These are phyloP conservation scores for Hylaeus anthracinus DNA, from an alignment of 1,140 invertebrate species.

Conservation along the genomic window DNA sequence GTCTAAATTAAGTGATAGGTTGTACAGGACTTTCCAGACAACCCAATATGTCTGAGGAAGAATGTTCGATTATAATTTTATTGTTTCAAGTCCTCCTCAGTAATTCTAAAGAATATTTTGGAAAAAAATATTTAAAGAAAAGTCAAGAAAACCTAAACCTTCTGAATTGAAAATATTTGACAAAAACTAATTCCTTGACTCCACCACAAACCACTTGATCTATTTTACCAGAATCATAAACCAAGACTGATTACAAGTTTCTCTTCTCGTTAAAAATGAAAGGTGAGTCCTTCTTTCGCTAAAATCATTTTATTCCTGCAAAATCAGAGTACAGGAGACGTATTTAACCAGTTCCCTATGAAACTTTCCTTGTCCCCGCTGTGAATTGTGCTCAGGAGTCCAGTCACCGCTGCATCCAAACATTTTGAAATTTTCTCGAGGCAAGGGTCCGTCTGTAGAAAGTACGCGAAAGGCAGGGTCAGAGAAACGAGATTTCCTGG, in stretches of 20 bases:
- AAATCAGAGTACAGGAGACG: not conserved
- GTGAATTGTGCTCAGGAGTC: not conserved
- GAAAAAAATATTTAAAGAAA: too few relatives aligned
- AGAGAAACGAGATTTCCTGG: constrained; percentile 57
- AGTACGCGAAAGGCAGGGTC: not conserved
- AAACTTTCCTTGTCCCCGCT: not conserved
- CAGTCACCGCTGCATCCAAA: constrained; percentile 7
- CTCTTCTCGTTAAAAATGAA: not conserved
- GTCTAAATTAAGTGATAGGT: too few relatives aligned
- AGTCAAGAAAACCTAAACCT: too few relatives aligned
- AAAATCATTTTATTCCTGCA: not conserved
- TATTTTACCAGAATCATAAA: too few relatives aligned
- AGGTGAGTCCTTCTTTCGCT: not conserved
- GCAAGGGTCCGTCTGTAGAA: not conserved
- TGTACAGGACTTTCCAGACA: too few relatives aligned
- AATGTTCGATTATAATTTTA: too few relatives aligned
- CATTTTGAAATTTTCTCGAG: constrained; percentile 18
- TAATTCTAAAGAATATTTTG: too few relatives aligned
- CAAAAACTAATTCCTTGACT: too few relatives aligned
- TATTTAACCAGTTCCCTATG: not conserved
- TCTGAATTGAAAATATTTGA: too few relatives aligned
- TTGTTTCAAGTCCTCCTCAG: too few relatives aligned
- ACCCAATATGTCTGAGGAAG: too few relatives aligned
- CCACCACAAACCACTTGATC: too few relatives aligned
- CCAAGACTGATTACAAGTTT: not conserved